Base-by-base conservation (phyloP, 2,888 invertebrate genomes). In the Eupeodes latifasciatus region DNA sequence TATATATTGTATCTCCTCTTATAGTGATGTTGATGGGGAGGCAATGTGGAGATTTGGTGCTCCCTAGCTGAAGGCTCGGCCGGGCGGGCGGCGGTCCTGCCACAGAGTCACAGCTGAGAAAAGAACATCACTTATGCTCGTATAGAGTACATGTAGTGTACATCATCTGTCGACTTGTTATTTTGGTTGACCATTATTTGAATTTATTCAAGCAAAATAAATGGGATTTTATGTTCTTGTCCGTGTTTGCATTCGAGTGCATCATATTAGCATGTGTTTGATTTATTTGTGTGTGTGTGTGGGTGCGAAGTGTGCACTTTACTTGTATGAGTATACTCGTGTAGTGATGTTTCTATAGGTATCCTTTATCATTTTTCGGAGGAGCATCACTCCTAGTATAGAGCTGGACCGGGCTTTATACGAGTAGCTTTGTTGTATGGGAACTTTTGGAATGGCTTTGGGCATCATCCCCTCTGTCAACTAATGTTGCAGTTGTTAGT, bases 121-220 rank as follows among this genome's bases (percentile, higher is more conserved):
- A 88, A 88, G 88, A 85, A 88, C 88, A 88, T 88, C 88, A 88
- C 88, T 88, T 85, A 88, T 88, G 88, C 27, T 27, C 27, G 27
- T 27, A 27, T 27, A 27, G 27, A 27, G 40, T 40, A 40, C 40
- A 40, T 40, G 40, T 40, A 40, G 6, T 5, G 40, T 88, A 85
- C 88, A 88, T 88, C 89, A 89, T 85, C 89, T 89, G 89, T 82
- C 79, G 85, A 89, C 89, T 85, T 89, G 89, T 89, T 89, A 89
- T 89, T 89, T 85, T 85, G 89, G 89, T 85, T 89, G 85, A 89
- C 89, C 89, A 89, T 89, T 89, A 89, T 89, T 89, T 82, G 89
- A 89, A 89, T 85, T 89, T 89, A 85, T 89, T 89, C 89, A 89
- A 89, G 89, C 89, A 89, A 89, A 89, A 85, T 89, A 89, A 89